phyloP scores from a whole-genome alignment of 2,888 invertebrate genomes.

The Orgyia antiqua region DNA sequence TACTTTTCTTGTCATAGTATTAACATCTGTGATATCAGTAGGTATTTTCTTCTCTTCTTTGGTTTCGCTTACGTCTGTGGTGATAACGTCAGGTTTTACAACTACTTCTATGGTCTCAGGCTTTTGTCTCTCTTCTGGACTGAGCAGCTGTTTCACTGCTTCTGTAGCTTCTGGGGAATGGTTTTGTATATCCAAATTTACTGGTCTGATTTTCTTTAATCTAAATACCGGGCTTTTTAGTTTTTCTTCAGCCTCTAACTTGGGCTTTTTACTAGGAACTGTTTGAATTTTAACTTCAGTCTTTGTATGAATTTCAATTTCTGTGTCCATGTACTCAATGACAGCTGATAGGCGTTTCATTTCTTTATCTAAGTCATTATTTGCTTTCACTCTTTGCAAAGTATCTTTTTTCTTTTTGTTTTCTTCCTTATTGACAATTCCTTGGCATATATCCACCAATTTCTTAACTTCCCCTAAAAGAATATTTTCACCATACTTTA shows the following conservation, averaged over 20 bases:
- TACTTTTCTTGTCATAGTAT: slow-evolving; percentile 37
- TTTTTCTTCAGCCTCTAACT: slow-evolving; percentile 33
- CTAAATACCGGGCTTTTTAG: slow-evolving; percentile 59
- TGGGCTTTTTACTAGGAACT: slow-evolving; percentile 29
- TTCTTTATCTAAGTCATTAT: slow-evolving; percentile 60
- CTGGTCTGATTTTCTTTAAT: slow-evolving; percentile 58
- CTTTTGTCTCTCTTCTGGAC: slow-evolving; percentile 44
- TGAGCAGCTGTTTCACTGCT: slow-evolving; percentile 23
- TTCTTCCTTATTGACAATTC: slow-evolving; percentile 42
- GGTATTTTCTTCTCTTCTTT: slow-evolving; percentile 13
- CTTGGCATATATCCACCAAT: slow-evolving; percentile 52
- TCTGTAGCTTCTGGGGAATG: slow-evolving; percentile 23
- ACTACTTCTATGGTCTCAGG: slow-evolving; percentile 30
- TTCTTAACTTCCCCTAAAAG: slow-evolving; percentile 65
- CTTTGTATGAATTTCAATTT: slow-evolving; percentile 39
- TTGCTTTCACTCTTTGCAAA: slow-evolving; percentile 43
- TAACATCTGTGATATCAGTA: slow-evolving; percentile 24
- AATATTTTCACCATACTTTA: slow-evolving; percentile 71
- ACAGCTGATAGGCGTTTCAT: slow-evolving; percentile 67
- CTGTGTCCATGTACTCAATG: slow-evolving; percentile 59
- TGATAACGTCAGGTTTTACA: background rate
- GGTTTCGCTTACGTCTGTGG: background rate
- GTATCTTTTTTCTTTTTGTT: slow-evolving; percentile 46
- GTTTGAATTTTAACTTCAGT: slow-evolving; percentile 25
- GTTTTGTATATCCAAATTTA: slow-evolving; percentile 37